Base-by-base conservation (phyloP, 2,113 vertebrate genomes). In the Corythoichthys intestinalis region DNA sequence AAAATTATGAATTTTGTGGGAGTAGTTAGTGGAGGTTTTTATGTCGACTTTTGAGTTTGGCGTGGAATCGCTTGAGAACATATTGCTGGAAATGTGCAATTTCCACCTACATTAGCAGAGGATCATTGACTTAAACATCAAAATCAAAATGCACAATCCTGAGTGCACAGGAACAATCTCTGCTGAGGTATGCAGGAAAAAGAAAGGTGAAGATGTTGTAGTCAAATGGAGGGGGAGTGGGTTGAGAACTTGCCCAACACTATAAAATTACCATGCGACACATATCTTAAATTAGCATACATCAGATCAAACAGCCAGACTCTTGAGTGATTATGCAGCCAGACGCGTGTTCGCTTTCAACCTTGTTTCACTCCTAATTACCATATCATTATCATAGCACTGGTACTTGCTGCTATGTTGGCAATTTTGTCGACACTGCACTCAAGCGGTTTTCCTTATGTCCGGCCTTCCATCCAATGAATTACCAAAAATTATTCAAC, bases 301-400 rank as follows among this genome's bases (percentile, higher is more conserved):
- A 88, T 84, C 83, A 82, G 86, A 82, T 89, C 77, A 82, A 87
- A 87, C 76, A 69, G 77, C 63, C 73, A 67, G 77, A 82, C 80
- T 82, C 66, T 77, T 78, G 66, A 48, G 80, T 72, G 62, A 81
- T 86, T 85, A 78, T 75, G 80, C 79, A 64, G 65, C 67, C 67
- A 77, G 77, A 59, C 75, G 54, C 82, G 74, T 81, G 85, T 86
- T 87, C 73, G 76, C 61, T 84, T 86, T 85, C 81, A 85, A 74
- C 74, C 76, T 70, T 57, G 56, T 85, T 88, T 83, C 79, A 84
- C 75, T 78, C 12, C 80, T 78, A 80, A 85, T 89, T 88, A 86
- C 83, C 87, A 86, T 87, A 83, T 78, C 76, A 88, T 90, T 88
- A 85, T 62, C 83, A 82, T 80, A 74, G 81, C 56, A 57, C 52